phyloP scores from a whole-genome alignment of 2,113 vertebrate genomes.

The Glaucomys volans region DNA sequence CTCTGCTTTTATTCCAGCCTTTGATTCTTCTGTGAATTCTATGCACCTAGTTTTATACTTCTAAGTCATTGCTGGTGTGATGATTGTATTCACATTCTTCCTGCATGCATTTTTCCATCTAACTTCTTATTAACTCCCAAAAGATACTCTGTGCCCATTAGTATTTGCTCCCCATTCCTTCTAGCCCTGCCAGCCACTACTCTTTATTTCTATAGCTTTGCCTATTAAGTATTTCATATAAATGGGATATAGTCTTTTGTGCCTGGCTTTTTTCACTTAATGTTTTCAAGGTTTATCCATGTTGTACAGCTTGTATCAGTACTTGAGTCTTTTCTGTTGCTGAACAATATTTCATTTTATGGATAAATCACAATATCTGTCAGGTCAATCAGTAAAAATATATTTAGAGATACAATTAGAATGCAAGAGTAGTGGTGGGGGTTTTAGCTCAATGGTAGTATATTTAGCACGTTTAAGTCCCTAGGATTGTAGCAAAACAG shows the following conservation, averaged over 20 bases:
- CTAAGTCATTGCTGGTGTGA: background rate
- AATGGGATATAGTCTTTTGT: background rate
- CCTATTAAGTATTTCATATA: background rate
- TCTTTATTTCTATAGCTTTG: background rate
- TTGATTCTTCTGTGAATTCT: background rate
- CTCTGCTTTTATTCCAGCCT: background rate
- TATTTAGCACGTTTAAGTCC: background rate
- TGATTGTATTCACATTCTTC: background rate
- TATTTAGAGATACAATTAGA: slow-evolving; percentile 28
- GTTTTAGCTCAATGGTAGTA: background rate
- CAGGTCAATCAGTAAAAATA: background rate
- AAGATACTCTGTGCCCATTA: background rate
- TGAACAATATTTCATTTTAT: slow-evolving; percentile 5
- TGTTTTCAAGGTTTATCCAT: slow-evolving; percentile 15
- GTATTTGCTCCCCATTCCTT: background rate
- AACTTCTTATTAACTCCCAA: background rate
- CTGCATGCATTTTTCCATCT: background rate
- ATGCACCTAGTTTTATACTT: background rate
- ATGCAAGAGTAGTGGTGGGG: background rate
- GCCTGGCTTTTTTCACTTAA: background rate
- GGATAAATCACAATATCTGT: background rate
- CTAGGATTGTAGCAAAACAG: background rate
- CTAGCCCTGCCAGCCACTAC: background rate
- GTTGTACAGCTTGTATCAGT: background rate
- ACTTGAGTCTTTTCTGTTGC: background rate